Evolutionary conservation across 2,113 vertebrate genomes (phyloP), one percentile per base, ranked within the genome.

Genomic region (Ptyas mucosa): DNA sequence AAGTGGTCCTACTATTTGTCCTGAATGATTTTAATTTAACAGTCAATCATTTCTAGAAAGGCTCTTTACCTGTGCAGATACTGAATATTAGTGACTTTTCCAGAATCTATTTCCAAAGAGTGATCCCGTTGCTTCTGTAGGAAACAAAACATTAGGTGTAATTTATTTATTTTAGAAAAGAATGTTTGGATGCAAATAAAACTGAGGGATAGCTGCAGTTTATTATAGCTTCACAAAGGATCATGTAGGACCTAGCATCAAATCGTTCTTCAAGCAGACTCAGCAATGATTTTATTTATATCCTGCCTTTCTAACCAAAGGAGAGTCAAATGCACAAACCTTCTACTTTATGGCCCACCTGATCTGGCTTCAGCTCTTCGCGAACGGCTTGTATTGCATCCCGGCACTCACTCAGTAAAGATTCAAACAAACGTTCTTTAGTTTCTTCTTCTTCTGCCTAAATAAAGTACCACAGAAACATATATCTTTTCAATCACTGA

Each of bases 321-420:
- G 8, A 21, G 34, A 81, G 15, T 39, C 69, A 81, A 81, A 81
- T 21, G 69, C 69, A 81, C 21, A 81, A 81, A 81, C 5, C 34
- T 20, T 81, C 15, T 8, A 64, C 24, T 69, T 94, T 86, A 43
- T 93, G 75, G 64, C 94, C 97, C 95, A 99, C 99, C 98, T 98
- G 98, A 87, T 99, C 99, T 0, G 97, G 98, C 97, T 99, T 99
- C 69, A 99, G 96, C 49, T 99, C 99, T 55, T 99, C 99, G 87
- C 98, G 98, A 58, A 99, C 99, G 3, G 99, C 98, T 97, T 99
- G 99, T 95, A 99, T 98, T 94, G 99, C 99, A 95, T 99, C 99
- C 96, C 99, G 98, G 95, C 99, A 99, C 96, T 99, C 99, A 1
- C 98, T 98, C 97, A 99, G 98, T 93, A 99, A 97, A 53, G 99